phyloP scores from a whole-genome alignment of 2,797 vertebrate species.

The Limnodromus scolopaceus region DNA sequence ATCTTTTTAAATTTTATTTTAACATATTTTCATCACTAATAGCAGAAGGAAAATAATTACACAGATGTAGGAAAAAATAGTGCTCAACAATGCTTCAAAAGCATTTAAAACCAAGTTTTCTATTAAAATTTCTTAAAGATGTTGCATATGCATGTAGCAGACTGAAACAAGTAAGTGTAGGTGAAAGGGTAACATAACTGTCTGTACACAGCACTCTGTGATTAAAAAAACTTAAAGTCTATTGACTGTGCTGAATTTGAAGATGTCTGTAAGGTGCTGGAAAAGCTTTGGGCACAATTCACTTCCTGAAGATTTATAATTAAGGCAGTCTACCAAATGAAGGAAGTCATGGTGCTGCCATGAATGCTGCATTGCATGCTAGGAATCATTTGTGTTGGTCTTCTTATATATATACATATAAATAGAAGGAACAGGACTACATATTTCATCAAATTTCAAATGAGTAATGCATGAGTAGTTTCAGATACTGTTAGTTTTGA shows the following conservation, averaged over 20 bases:
- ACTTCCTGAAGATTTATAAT: background rate
- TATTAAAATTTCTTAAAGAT: background rate
- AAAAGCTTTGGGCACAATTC: background rate
- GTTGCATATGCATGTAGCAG: background rate
- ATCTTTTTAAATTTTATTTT: background rate
- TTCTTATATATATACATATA: background rate
- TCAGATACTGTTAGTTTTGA: background rate
- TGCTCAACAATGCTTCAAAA: background rate
- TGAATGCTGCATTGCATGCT: accelerated
- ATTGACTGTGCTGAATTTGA: background rate
- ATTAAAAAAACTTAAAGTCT: background rate
- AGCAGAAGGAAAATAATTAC: background rate
- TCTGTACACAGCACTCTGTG: background rate
- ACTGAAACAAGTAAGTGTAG: background rate
- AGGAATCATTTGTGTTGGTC: background rate
- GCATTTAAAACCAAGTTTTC: background rate
- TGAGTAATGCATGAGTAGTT: background rate
- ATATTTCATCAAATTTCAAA: background rate
- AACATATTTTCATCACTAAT: background rate
- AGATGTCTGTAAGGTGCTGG: background rate
- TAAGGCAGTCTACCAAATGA: background rate
- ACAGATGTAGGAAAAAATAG: background rate
- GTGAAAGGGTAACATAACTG: background rate
- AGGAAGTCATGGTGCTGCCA: background rate
- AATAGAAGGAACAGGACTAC: background rate